A percentile compares a stretch with the other conserved stretches of the same genome.
Evolutionary conservation across 2,797 vertebrate genomes (phyloP).

Genomic region (Anisognathus igniventris): DNA sequence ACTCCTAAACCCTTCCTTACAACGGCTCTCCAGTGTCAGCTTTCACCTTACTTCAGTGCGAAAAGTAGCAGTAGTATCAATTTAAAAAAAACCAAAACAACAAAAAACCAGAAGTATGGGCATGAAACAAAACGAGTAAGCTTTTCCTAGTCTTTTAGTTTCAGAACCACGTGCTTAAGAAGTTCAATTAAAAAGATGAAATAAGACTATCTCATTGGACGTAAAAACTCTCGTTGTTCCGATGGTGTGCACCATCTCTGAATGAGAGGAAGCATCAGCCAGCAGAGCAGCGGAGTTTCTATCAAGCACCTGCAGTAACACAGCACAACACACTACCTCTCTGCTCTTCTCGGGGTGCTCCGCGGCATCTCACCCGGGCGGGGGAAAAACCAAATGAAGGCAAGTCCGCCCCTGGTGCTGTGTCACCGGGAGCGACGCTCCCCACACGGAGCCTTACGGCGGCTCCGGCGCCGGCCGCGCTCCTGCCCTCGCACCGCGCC

Average conservation of each 20-base stretch:
- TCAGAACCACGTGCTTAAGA: not conserved
- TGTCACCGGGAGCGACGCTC: not conserved
- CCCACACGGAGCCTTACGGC: accelerated
- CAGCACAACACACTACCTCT: accelerated
- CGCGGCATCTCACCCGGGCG: accelerated
- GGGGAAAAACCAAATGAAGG: not conserved
- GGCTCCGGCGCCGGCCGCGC: not conserved
- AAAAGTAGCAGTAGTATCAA: not conserved
- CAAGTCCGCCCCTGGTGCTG: accelerated
- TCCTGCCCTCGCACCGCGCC: not conserved
- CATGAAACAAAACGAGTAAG: not conserved
- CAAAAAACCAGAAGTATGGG: not conserved
- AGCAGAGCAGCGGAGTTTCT: not conserved
- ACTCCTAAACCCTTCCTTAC: not conserved
- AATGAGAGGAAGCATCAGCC: accelerated
- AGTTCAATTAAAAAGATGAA: not conserved
- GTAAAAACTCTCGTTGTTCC: accelerated
- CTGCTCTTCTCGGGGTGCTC: not conserved
- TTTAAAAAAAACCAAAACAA: not conserved
- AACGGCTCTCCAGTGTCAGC: not conserved
- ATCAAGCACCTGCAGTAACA: not conserved
- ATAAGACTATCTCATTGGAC: not conserved
- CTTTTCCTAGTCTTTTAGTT: not conserved
- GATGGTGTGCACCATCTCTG: accelerated
- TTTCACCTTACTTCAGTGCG: not conserved